phyloP scores from a whole-genome alignment of 2,113 vertebrate species.

The Anseranas semipalmata region DNA sequence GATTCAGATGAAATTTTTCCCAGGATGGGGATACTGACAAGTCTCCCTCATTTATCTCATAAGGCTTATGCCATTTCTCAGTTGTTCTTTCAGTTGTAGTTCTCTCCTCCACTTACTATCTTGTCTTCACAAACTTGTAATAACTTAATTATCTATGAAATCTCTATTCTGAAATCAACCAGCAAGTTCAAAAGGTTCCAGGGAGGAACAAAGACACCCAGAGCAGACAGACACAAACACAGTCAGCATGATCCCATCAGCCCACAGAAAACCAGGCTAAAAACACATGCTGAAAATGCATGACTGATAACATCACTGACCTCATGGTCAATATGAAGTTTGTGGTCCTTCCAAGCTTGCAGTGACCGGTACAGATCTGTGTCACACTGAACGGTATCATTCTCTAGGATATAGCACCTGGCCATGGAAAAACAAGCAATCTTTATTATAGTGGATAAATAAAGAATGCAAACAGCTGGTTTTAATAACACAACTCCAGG shows the following conservation, averaged over 20 bases:
- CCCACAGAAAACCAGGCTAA: background rate
- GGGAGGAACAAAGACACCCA: background rate
- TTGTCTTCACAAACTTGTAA: background rate
- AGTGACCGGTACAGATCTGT: slow-evolving; percentile 92
- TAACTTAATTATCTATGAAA: background rate
- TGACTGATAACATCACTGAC: slow-evolving; percentile 63
- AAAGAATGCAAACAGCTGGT: background rate
- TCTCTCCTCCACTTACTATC: background rate
- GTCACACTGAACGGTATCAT: slow-evolving; percentile 93
- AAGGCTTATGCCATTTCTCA: background rate
- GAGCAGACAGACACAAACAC: background rate
- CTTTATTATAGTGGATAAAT: background rate
- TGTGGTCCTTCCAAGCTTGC: slow-evolving; percentile 98
- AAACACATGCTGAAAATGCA: background rate
- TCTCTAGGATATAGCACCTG: slow-evolving; percentile 96
- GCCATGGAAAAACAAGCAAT: background rate
- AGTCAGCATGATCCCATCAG: background rate
- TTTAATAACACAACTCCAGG: background rate
- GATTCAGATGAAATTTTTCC: background rate
- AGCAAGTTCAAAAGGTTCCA: background rate
- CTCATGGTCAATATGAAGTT: slow-evolving; percentile 96
- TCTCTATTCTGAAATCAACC: background rate
- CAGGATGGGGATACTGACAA: background rate
- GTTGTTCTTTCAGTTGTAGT: background rate
- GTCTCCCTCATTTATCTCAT: background rate